A percentile compares a stretch with the other conserved stretches of the same genome.
Conservation (phyloP, 2,113 vertebrate species). For the Python bivittatus region DNA sequence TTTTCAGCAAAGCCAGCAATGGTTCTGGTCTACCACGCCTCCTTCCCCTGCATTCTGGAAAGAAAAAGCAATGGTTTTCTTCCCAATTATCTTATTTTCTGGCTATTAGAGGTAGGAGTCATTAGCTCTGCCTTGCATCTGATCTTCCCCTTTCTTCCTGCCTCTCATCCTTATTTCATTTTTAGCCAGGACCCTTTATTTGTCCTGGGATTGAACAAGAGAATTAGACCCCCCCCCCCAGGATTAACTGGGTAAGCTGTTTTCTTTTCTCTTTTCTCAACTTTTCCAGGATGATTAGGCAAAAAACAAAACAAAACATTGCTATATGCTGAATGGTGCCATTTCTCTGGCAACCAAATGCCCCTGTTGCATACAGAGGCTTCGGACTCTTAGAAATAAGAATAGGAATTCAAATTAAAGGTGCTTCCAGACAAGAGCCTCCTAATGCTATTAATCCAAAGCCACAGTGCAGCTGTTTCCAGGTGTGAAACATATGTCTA, state of each 20-base stretch:
- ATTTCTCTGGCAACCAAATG: neutral
- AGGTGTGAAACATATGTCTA: neutral
- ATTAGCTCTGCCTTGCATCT: neutral
- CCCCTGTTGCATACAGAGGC: neutral
- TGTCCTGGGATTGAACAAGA: neutral
- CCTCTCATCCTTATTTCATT: neutral
- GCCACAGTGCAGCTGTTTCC: neutral
- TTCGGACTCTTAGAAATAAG: neutral
- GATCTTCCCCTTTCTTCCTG: neutral
- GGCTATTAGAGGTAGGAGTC: neutral
- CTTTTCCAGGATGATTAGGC: neutral
- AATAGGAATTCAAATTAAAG: neutral
- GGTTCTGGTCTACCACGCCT: neutral
- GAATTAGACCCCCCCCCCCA: neutral
- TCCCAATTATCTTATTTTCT: neutral
- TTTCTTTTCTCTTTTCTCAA: neutral
- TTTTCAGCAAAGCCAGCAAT: neutral
- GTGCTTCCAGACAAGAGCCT: neutral
- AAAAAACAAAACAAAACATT: neutral
- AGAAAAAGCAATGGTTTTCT: neutral
- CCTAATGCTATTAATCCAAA: neutral
- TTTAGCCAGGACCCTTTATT: neutral
- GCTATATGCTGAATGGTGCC: neutral
- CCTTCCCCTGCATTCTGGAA: neutral
- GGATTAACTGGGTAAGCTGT: neutral